Evolutionary conservation across 2,113 vertebrate species (phyloP), one percentile per base, ranked within the genome.

Genomic region (Aplodontia rufa): DNA sequence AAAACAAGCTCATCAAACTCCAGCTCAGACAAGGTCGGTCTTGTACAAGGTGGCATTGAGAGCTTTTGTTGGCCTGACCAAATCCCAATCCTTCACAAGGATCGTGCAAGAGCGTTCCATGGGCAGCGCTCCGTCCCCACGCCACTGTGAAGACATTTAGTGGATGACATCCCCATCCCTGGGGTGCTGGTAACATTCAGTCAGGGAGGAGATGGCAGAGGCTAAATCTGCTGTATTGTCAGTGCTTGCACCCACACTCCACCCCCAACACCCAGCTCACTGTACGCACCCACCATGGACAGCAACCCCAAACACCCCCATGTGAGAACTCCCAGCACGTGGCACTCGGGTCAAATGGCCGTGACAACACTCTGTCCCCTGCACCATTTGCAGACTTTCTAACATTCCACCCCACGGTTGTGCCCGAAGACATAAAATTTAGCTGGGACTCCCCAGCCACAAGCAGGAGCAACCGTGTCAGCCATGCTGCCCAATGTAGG

Each of bases 1-100:
- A 84, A 89, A 89, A 66, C 17, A 71, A 86, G 72, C 92, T 76
- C 92, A 86, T 32, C 89, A 49, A 74, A 82, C 55, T 19, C 69
- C 66, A 30, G 28, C 45, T 55, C 47, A 72, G 32, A 58, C 20
- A 28, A n/a, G 0, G 32, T 45, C 51, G 51, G 26, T 82, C 82
- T 53, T 12, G 24, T 16, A 42, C 30, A 20, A 32, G 37, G 14
- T 13, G 0, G 68, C 19, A 2, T 22, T 75, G 87, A 42, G 87
- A 42, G 66, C 79, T 76, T 37, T 24, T 26, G 32, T 82, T 86
- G 79, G 75, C 58, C 60, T 47, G 89, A n/a, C 82, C 30, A 64
- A 80, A 81, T 55, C 68, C 68, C 47, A 78, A 76, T 42, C 58
- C 75, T 62, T 68, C 53, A 47, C 28, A 66, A 35, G 0, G 19